Conservation (phyloP, 2,888 invertebrate genomes). For the Sphaerolaimus hirsutus region DNA sequence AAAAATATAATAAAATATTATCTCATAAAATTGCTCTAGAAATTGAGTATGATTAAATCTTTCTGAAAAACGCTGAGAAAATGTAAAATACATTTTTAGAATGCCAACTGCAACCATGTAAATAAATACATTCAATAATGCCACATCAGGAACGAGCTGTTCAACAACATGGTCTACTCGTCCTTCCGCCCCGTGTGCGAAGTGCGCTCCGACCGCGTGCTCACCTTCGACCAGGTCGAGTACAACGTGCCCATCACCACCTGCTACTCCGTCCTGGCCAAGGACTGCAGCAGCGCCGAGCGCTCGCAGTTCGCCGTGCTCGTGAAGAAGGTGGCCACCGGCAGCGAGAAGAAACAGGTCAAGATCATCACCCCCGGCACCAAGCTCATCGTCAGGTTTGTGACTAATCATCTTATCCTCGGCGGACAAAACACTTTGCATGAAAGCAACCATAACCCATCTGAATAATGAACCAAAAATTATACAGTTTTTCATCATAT, state of each 20-base stretch:
- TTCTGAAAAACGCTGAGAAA: too few species aligned
- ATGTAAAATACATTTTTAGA: too few species aligned
- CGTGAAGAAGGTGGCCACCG: conserved; percentile 14
- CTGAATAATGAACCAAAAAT: too few species aligned
- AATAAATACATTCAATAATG: too few species aligned
- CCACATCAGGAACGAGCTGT: conserved; percentile 3
- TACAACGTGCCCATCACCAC: conserved; percentile 16
- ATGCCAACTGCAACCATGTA: too few species aligned
- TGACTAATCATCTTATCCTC: too few species aligned
- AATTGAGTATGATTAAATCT: too few species aligned
- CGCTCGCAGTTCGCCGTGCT: conserved; percentile 24
- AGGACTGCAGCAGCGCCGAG: conserved; percentile 25
- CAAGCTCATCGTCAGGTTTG: conserved; percentile 1
- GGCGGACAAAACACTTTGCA: too few species aligned
- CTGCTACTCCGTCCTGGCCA: conserved; percentile 27
- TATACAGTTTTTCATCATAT: too few species aligned
- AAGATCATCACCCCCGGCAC: not conserved
- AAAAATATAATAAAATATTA: too few species aligned
- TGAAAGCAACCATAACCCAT: too few species aligned
- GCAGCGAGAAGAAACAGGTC: conserved; percentile 10
- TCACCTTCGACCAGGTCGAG: conserved; percentile 19
- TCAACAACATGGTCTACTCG: conserved; percentile 5
- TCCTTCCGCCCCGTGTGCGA: conserved; percentile 5
- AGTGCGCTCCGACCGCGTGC: conserved; percentile 9
- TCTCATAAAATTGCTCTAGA: too few species aligned